Conservation (phyloP, 2,888 invertebrate genomes). For the Tuta absoluta region DNA sequence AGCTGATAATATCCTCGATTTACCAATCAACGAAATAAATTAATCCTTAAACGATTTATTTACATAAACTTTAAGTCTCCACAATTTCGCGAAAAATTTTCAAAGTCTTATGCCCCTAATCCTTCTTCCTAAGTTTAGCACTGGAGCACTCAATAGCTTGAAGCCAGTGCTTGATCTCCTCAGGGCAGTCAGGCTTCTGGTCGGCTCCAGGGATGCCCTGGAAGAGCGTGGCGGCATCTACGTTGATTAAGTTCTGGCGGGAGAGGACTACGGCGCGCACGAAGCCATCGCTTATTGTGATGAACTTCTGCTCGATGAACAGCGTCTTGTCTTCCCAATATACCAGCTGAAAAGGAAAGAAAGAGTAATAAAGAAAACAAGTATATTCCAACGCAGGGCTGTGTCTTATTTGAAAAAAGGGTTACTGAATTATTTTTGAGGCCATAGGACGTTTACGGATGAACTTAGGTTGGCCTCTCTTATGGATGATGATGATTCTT, state of each 20-base stretch:
- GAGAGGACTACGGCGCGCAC: constrained; percentile 87
- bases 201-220: constrained; percentile 81
- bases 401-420: no score
- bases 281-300: constrained; percentile 86
- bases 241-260: constrained; percentile 85
- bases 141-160: constrained; percentile 87
- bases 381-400: no score
- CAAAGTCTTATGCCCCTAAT: constrained; percentile 45
- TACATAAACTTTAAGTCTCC: background rate
- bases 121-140: constrained; percentile 83
- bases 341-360: constrained; percentile 77
- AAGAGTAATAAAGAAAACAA: background rate
- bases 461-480: no score
- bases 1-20: background rate
- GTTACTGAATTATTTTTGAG: no score
- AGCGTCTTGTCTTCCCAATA: constrained; percentile 91
- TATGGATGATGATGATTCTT: no score
- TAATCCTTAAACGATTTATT: background rate
- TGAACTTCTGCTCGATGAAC: constrained; percentile 89
- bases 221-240: constrained; percentile 83
- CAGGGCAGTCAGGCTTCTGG: constrained; percentile 80
- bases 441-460: no score
- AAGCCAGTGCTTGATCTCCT: constrained; percentile 86
- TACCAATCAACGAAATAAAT: background rate
- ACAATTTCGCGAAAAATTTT: background rate